Conservation (phyloP, 2,113 vertebrate genomes). For the Hyperopisus bebe region DNA sequence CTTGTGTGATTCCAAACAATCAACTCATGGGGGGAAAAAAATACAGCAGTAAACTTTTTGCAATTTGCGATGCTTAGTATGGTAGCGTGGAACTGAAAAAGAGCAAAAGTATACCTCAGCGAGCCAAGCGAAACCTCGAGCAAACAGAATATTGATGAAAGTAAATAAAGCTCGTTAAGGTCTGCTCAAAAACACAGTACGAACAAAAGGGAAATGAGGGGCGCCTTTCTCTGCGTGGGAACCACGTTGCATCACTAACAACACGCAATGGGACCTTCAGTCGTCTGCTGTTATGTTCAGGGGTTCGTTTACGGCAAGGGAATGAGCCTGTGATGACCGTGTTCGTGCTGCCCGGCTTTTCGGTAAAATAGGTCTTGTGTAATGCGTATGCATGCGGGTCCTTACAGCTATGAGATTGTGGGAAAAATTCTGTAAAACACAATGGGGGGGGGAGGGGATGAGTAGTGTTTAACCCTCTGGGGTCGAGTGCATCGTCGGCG, state of each 20-base stretch:
- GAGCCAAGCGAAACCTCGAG: neutral
- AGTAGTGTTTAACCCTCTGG: neutral
- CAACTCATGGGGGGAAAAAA: neutral
- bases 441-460: neutral
- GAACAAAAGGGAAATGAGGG: neutral
- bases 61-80: neutral
- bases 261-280: constrained; percentile 20
- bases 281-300: neutral
- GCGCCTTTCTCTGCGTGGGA: neutral
- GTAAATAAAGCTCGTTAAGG: neutral
- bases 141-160: constrained; percentile 5
- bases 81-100: neutral
- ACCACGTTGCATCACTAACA: constrained; percentile 21
- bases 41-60: neutral
- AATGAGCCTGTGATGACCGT: neutral
- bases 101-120: neutral
- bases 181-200: neutral
- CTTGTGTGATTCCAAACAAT: neutral
- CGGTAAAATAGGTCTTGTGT: neutral
- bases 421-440: neutral
- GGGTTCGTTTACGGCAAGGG: neutral
- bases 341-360: neutral
- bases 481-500: no score
- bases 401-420: neutral
- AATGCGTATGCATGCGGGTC: neutral